phyloP scores from a whole-genome alignment of 2,888 invertebrate genomes.

The Cheilosia variabilis region DNA sequence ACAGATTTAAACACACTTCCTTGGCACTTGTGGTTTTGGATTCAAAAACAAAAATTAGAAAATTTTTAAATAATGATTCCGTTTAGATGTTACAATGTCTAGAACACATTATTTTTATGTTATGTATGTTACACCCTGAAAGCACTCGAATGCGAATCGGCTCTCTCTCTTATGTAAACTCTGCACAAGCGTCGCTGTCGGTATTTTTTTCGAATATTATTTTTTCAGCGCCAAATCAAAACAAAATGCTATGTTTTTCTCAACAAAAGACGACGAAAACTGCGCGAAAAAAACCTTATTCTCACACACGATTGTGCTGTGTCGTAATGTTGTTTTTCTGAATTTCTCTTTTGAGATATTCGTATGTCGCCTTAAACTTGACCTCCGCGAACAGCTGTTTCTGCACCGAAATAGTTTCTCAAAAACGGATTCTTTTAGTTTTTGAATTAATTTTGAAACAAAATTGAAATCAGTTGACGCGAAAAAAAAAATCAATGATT shows the following conservation, averaged over 20 bases:
- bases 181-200: constrained; percentile 10
- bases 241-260: constrained; percentile 49
- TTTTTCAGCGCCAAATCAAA: constrained; percentile 14
- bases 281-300: constrained; percentile 57
- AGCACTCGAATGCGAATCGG: constrained; percentile 7
- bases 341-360: constrained; percentile 24
- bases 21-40: constrained; percentile 71
- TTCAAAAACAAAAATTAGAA: constrained; percentile 2
- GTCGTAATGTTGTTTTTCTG: constrained; percentile 7
- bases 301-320: constrained; percentile 17
- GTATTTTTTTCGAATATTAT: neutral
- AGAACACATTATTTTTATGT: constrained; percentile 14
- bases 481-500: neutral
- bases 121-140: constrained; percentile 17
- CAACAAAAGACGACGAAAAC: constrained; percentile 59
- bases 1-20: constrained; percentile 49
- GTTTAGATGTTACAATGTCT: constrained; percentile 19
- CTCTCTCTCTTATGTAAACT: constrained; percentile 19
- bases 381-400: constrained; percentile 62
- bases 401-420: constrained; percentile 54
- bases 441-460: neutral
- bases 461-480: neutral
- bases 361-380: constrained; percentile 68
- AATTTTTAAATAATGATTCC: constrained; percentile 18
- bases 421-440: constrained; percentile 22